Evolutionary conservation across 1,140 invertebrate genomes (phyloP).

Genomic region (Varroa destructor): DNA sequence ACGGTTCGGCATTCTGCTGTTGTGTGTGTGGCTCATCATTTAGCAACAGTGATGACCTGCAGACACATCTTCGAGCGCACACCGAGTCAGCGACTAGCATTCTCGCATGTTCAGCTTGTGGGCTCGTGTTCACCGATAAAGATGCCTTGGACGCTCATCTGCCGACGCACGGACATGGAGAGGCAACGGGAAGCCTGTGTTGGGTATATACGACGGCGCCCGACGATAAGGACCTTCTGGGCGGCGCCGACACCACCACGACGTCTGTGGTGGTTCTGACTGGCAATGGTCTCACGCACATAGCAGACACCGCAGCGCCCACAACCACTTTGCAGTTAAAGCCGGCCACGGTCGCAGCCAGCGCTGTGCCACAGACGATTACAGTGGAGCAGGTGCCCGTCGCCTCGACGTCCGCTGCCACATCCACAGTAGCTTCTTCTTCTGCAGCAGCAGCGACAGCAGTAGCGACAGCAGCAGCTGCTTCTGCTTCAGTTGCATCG

Average conservation of each 20-base stretch:
- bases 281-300: constrained; percentile 16
- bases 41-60: constrained; percentile 89
- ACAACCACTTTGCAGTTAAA: constrained; percentile 12
- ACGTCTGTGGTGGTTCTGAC: constrained; percentile 20
- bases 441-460: neutral
- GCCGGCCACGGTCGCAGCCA: neutral
- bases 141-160: constrained; percentile 21
- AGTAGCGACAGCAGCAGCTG: too few relatives aligned
- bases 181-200: constrained; percentile 18
- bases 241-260: constrained; percentile 17
- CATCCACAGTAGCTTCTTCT: too few relatives aligned
- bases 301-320: neutral
- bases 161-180: constrained; percentile 20
- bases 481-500: too few relatives aligned
- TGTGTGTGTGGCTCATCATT: constrained; percentile 82
- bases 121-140: constrained; percentile 21
- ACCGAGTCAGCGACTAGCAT: constrained; percentile 23
- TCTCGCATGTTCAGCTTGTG: constrained; percentile 20
- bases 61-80: constrained; percentile 85
- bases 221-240: constrained; percentile 2
- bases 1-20: constrained; percentile 58
- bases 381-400: constrained; percentile 16
- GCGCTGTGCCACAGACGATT: constrained; percentile 9
- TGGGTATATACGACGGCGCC: constrained; percentile 22
- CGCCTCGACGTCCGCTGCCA: too few relatives aligned